phyloP scores from a whole-genome alignment of 2,113 vertebrate genomes.

The Oophaga pumilio region DNA sequence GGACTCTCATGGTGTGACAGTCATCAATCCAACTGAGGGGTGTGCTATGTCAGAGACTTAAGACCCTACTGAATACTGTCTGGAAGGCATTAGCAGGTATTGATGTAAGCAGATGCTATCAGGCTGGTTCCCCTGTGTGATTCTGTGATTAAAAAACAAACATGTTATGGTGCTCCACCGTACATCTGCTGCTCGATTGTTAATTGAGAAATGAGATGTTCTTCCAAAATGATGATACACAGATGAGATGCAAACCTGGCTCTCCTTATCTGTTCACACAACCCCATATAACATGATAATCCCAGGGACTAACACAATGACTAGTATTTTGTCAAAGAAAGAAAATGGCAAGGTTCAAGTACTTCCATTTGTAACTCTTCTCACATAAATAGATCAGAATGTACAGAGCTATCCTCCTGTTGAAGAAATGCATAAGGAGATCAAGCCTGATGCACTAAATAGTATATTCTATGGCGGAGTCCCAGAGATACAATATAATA shows the following conservation, averaged over 20 bases:
- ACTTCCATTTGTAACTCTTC: background rate
- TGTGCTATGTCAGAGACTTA: background rate
- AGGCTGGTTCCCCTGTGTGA: slow-evolving; percentile 34
- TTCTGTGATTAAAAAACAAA: slow-evolving; percentile 49
- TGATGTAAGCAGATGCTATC: slow-evolving; percentile 46
- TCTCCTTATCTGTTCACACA: background rate
- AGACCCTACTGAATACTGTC: background rate
- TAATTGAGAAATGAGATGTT: slow-evolving; percentile 53
- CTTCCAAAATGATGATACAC: slow-evolving; percentile 42
- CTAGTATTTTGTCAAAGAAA: background rate
- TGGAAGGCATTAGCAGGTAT: slow-evolving; percentile 41
- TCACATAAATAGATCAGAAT: background rate
- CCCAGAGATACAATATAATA: no score
- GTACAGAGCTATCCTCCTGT: background rate
- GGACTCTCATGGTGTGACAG: background rate
- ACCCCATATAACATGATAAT: slow-evolving; percentile 4
- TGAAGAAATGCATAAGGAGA: background rate
- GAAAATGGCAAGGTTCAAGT: background rate
- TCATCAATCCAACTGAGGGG: slow-evolving; percentile 10
- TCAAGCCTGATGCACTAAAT: background rate
- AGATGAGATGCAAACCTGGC: slow-evolving; percentile 23
- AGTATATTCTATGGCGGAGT: no score
- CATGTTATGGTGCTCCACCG: slow-evolving; percentile 44
- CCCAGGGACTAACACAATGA: background rate
- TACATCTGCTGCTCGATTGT: slow-evolving; percentile 36